Evolutionary conservation across 2,113 vertebrate genomes (phyloP).

Genomic region (Elgaria multicarinata): DNA sequence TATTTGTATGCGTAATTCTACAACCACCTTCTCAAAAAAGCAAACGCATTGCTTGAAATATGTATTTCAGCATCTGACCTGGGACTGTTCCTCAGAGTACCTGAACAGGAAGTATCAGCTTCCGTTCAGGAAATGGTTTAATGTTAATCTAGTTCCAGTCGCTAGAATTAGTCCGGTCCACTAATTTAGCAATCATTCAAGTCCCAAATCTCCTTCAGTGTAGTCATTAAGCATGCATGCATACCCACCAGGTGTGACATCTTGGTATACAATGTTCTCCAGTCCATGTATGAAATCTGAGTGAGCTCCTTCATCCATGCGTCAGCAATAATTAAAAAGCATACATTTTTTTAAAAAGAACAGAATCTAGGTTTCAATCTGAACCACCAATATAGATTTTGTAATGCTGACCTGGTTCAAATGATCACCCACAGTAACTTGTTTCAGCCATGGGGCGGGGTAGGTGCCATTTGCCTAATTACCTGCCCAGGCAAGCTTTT

Average conservation of each 20-base stretch:
- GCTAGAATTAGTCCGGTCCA: not conserved
- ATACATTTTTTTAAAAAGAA: conserved; percentile 42
- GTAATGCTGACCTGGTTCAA: not conserved
- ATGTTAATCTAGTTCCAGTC: too few relatives aligned
- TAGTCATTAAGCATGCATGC: conserved; percentile 56
- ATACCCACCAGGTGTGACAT: conserved; percentile 88
- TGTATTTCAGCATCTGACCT: not conserved
- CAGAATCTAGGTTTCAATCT: not conserved
- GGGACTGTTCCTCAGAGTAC: not conserved
- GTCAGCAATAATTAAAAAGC: conserved; percentile 80
- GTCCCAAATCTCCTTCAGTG: not conserved
- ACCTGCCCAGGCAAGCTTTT: too few relatives aligned
- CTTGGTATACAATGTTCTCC: conserved; percentile 92
- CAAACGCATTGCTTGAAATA: not conserved
- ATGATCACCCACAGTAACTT: too few relatives aligned
- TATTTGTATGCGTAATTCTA: not conserved
- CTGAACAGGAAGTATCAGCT: not conserved
- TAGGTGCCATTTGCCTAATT: too few relatives aligned
- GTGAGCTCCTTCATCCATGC: conserved; percentile 82
- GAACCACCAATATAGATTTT: not conserved
- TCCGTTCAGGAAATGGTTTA: not conserved
- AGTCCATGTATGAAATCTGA: conserved; percentile 88
- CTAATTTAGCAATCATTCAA: not conserved
- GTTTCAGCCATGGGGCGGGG: too few relatives aligned
- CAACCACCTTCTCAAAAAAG: not conserved